Evolutionary conservation across 2,888 invertebrate species (phyloP).

Genomic region (Noctua pronuba): DNA sequence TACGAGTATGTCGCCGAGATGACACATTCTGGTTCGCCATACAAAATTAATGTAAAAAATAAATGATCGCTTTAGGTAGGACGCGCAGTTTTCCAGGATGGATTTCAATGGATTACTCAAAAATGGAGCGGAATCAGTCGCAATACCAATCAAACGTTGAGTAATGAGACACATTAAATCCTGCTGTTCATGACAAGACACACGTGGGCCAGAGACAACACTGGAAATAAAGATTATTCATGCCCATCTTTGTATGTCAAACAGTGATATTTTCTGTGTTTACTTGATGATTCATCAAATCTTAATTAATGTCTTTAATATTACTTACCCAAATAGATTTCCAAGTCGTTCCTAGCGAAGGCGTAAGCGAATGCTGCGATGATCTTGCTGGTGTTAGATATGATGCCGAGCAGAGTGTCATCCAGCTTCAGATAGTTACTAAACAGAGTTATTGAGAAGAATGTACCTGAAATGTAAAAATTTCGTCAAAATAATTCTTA

Average conservation of each 20-base stretch:
- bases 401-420: slow-evolving; percentile 95
- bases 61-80: background rate
- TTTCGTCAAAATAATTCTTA: background rate
- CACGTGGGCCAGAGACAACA: no score
- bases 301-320: background rate
- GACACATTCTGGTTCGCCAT: background rate
- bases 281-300: background rate
- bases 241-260: background rate
- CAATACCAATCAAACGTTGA: background rate
- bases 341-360: slow-evolving; percentile 94
- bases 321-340: slow-evolving; percentile 94
- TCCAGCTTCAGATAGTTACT: slow-evolving; percentile 95
- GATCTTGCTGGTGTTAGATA: slow-evolving; percentile 96
- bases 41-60: background rate
- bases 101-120: background rate
- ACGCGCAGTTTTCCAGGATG: background rate
- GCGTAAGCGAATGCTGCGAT: slow-evolving; percentile 96
- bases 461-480: slow-evolving; percentile 91
- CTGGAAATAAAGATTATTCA: background rate
- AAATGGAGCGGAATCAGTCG: background rate
- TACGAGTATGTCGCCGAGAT: background rate
- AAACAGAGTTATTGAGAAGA: slow-evolving; percentile 95
- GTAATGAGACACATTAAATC: background rate
- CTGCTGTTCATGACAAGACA: background rate
- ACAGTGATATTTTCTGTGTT: background rate